phyloP scores from a whole-genome alignment of 1,140 invertebrate genomes.

The Formica exsecta region DNA sequence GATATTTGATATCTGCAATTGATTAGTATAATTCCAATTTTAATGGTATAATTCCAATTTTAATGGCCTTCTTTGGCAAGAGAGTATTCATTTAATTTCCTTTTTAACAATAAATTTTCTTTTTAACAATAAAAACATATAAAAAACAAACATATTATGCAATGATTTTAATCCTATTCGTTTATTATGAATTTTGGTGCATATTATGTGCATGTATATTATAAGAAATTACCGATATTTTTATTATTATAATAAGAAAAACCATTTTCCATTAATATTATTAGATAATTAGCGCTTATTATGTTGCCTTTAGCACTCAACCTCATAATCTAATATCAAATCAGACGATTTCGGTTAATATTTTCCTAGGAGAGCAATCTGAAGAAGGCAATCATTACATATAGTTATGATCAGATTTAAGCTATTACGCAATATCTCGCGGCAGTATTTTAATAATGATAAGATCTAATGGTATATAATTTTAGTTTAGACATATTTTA shows the following conservation, averaged over 20 bases:
- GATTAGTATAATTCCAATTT: not conserved
- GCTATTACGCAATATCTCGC: not conserved
- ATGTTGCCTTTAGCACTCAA: not conserved
- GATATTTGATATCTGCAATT: constrained; percentile 11
- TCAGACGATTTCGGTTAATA: not conserved
- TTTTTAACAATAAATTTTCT: not conserved
- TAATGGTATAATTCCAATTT: not conserved
- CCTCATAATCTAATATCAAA: no score
- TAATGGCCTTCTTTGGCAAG: not conserved
- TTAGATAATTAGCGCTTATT: not conserved
- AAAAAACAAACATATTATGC: not conserved
- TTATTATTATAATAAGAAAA: not conserved
- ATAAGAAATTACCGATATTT: not conserved
- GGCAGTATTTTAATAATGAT: constrained; percentile 9
- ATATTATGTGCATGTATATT: not conserved
- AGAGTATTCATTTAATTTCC: not conserved
- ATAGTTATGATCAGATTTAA: constrained; percentile 10
- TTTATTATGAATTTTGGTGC: not conserved
- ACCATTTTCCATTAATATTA: not conserved
- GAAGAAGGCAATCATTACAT: constrained; percentile 5
- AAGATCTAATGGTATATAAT: not conserved
- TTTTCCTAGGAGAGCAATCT: not conserved
- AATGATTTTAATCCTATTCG: not conserved
- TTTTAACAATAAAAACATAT: not conserved
- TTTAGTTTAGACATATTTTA: constrained; percentile 7